Conservation (phyloP, 2,797 vertebrate genomes). For the Acipenser oxyrinchus region DNA sequence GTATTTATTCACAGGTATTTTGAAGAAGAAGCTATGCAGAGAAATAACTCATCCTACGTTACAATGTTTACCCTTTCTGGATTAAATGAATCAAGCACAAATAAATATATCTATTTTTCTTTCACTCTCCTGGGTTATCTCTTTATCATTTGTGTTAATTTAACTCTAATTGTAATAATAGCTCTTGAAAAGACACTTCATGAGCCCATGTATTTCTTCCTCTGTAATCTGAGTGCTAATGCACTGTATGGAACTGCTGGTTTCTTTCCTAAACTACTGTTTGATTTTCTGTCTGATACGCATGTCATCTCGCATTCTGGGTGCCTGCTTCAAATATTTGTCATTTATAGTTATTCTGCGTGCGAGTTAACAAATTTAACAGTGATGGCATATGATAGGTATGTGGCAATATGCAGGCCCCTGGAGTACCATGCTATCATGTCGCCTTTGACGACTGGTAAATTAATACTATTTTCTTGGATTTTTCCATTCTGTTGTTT, state of each 20-base stretch:
- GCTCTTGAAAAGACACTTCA: constrained; percentile 35
- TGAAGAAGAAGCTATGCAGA: too few relatives aligned
- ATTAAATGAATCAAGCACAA: constrained; percentile 33
- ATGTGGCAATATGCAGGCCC: constrained; percentile 48
- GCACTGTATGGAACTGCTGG: constrained; percentile 35
- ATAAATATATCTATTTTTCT: constrained; percentile 35
- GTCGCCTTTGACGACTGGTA: constrained; percentile 25
- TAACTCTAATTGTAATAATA: constrained; percentile 35
- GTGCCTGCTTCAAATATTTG: constrained; percentile 40
- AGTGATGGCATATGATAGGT: constrained; percentile 52
- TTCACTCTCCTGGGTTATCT: constrained; percentile 37
- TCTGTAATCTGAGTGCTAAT: constrained; percentile 46
- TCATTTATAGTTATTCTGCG: constrained; percentile 33
- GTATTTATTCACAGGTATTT: too few relatives aligned
- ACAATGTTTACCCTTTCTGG: constrained; percentile 40
- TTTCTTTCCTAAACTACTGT: constrained; percentile 47
- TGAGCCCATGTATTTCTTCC: constrained; percentile 45
- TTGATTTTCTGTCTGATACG: constrained; percentile 33
- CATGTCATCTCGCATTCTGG: constrained; percentile 32
- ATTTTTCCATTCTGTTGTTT: constrained; percentile 30
- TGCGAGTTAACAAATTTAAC: constrained; percentile 41
- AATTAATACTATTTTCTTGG: constrained; percentile 44
- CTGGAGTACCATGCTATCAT: constrained; percentile 45
- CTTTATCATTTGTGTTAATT: constrained; percentile 42
- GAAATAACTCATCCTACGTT: constrained; percentile 27